Base-by-base conservation (phyloP, 1,140 invertebrate genomes). In the Bradynema listronoti region DNA sequence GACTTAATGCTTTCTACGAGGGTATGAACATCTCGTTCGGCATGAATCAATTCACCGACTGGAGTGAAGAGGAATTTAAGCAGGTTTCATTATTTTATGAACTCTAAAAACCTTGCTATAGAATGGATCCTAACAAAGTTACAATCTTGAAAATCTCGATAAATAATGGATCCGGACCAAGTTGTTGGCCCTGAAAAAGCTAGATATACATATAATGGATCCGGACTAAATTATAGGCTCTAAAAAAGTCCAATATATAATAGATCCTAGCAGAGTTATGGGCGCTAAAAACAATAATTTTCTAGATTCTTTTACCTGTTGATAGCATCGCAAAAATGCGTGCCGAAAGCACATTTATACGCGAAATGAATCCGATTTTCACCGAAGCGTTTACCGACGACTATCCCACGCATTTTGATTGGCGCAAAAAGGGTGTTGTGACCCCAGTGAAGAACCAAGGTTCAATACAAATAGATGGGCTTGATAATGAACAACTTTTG, bases 371-470 rank as follows among this genome's bases (percentile, higher is more conserved):
- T 11, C 52, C 41, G 30, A 52, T 41, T 11, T 22, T 39, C n/a
- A 22, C 11, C 14, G 33, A 50, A 51, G 36, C 42, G 11, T 42
- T 39, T 14, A 46, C 22, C n/a, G 52, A 47, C 36, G 36, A 54
- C n/a, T 72, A 71, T 56, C 69, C 69, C 3, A 33, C 42, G 9
- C 61, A 65, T 33, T 78, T 83, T 32, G 82, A 82, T 68, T 82
- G 81, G 81, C 75, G 80, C 33, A 68, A 57, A 1, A 74, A 81
- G 51, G 79, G 80, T 9, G 79, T 79, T 59, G 81, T 82, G 6
- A 82, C 81, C 2, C 67, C 73, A 9, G 78, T 83, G 5, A 80
- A 80, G 56, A 75, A 81, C 63, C 82, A 83, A 72, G 81, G 58
- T 63, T 43, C 19, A 29, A 24, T n/a, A n/a, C n/a, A n/a, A n/a